These are phyloP conservation scores for Microtus richardsoni DNA, from an alignment of 2,113 vertebrate genomes.

Conservation along the genomic window DNA sequence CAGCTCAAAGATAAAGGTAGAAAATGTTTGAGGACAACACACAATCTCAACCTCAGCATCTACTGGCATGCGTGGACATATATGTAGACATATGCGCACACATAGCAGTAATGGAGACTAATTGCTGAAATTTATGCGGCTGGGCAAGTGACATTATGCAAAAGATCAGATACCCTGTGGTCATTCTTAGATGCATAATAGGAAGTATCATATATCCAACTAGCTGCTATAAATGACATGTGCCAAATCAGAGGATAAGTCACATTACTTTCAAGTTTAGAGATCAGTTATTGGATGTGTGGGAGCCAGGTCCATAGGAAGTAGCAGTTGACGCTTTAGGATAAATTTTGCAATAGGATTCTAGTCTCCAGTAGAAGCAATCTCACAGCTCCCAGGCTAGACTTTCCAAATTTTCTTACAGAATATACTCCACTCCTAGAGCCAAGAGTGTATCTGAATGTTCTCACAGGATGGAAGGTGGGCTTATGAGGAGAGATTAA, in stretches of 20 bases:
- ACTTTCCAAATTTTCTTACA: not conserved
- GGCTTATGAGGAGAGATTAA: not conserved
- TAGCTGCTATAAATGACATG: not conserved
- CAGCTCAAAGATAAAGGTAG: too few relatives aligned
- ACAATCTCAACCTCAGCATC: not conserved
- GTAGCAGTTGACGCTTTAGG: not conserved
- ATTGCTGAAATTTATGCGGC: not conserved
- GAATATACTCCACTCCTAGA: not conserved
- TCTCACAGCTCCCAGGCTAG: not conserved
- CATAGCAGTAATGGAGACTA: not conserved
- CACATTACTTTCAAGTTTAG: not conserved
- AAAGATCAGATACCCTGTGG: not conserved
- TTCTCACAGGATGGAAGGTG: not conserved
- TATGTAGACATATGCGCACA: not conserved
- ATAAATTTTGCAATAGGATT: not conserved
- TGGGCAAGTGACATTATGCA: not conserved
- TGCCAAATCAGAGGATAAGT: not conserved
- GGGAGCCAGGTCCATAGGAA: not conserved
- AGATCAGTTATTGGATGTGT: not conserved
- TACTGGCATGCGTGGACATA: not conserved
- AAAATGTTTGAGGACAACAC: not conserved
- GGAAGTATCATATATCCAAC: not conserved
- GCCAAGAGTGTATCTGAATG: too few relatives aligned
- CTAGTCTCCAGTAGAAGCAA: not conserved
- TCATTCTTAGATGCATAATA: not conserved